These are phyloP conservation scores for Heterodera schachtii DNA, from an alignment of 1,140 invertebrate genomes.

Conservation along the genomic window DNA sequence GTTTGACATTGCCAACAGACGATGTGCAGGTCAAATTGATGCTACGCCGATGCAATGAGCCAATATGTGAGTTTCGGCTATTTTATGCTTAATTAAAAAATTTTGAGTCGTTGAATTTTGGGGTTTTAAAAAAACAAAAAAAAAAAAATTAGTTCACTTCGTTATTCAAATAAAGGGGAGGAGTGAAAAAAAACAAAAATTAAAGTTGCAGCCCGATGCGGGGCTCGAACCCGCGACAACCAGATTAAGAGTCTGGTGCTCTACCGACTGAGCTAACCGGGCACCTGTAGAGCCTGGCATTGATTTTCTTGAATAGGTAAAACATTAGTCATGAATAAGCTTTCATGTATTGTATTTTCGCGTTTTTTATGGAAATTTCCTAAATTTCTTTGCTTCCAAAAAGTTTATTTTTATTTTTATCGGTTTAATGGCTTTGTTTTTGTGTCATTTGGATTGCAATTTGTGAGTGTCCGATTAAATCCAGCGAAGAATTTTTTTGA, in stretches of 20 bases:
- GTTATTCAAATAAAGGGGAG: too few species aligned
- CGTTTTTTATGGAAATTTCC: too few species aligned
- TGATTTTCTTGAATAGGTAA: background rate
- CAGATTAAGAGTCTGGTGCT: slow-evolving; percentile 66
- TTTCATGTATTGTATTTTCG: too few species aligned
- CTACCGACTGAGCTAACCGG: slow-evolving; percentile 65
- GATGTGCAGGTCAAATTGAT: slow-evolving; percentile 64
- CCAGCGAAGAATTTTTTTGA: too few species aligned
- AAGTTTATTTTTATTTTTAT: too few species aligned
- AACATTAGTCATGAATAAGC: too few species aligned
- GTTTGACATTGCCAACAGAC: slow-evolving; percentile 55
- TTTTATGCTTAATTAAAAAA: too few species aligned
- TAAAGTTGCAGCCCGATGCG: background rate
- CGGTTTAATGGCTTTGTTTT: too few species aligned
- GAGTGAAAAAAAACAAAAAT: background rate
- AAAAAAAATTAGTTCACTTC: background rate
- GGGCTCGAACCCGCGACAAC: slow-evolving; percentile 46
- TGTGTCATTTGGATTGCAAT: too few species aligned
- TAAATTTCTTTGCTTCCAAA: too few species aligned
- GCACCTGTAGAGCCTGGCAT: background rate
- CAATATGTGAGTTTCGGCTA: slow-evolving; percentile 50
- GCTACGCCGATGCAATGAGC: slow-evolving; percentile 59
- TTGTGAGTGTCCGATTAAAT: too few species aligned
- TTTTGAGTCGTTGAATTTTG: slow-evolving; percentile 5
- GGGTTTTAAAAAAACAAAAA: background rate